Percentiles rank a stretch among this genome's conserved stretches.
Conservation (phyloP, 2,797 vertebrate genomes). For the Phalanger gymnotis region DNA sequence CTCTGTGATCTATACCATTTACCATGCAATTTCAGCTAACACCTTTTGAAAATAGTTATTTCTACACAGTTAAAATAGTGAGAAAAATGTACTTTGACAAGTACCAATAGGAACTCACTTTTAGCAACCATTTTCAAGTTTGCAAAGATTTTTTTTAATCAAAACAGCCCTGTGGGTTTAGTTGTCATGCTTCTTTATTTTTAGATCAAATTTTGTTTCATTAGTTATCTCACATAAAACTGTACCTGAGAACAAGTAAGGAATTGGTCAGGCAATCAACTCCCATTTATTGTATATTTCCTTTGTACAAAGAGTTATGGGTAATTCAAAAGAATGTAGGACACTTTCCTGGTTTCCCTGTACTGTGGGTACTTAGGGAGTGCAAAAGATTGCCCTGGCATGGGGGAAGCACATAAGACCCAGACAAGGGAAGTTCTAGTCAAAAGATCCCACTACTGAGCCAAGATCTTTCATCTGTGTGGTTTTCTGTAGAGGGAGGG, state of each 20-base stretch:
- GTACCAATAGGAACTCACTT: neutral
- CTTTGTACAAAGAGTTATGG: neutral
- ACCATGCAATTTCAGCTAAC: neutral
- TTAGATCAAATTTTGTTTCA: neutral
- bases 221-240: neutral
- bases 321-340: neutral
- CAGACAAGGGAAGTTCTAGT: neutral
- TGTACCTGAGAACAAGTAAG: neutral
- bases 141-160: neutral
- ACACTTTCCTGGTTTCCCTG: neutral
- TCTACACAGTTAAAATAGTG: neutral
- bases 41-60: neutral
- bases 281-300: neutral
- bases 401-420: neutral
- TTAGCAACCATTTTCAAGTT: neutral
- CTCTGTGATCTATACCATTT: neutral
- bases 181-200: neutral
- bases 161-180: neutral
- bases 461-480: neutral
- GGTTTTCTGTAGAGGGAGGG: neutral
- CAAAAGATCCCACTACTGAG: neutral
- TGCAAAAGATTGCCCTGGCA: neutral
- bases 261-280: neutral
- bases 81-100: neutral
- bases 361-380: neutral